Percentiles rank a stretch among this genome's conserved stretches.
Evolutionary conservation across 2,113 vertebrate species (phyloP).

Genomic region (Odobenus rosmarus): DNA sequence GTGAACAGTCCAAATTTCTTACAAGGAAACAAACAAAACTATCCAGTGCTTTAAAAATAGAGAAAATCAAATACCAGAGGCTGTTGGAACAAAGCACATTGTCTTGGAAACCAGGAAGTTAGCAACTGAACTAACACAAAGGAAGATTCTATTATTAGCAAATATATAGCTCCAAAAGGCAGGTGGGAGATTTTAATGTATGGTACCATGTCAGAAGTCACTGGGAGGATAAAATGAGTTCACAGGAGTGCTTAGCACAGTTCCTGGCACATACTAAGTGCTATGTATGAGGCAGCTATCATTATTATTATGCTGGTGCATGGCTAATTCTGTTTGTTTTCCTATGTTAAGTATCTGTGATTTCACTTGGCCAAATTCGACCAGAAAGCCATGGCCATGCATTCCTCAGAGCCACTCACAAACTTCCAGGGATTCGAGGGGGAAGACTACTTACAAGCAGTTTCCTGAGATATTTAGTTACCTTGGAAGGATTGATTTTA

Average conservation of each 20-base stretch:
- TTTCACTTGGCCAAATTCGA: constrained; percentile 34
- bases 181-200: constrained; percentile 58
- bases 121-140: constrained; percentile 70
- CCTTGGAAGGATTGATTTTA: constrained; percentile 38
- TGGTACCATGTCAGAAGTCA: not conserved
- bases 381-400: constrained; percentile 21
- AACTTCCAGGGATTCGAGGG: constrained; percentile 18
- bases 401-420: constrained; percentile 34
- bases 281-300: not conserved
- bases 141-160: constrained; percentile 70
- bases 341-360: constrained; percentile 33
- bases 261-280: not conserved
- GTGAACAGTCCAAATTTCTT: constrained; percentile 39
- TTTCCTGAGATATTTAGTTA: constrained; percentile 50
- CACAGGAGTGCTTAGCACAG: not conserved
- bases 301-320: not conserved
- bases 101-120: constrained; percentile 75
- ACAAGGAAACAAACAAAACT: constrained; percentile 60
- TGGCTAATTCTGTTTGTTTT: constrained; percentile 37
- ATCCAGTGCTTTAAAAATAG: constrained; percentile 71
- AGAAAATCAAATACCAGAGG: constrained; percentile 67
- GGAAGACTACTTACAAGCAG: not conserved
- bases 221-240: constrained; percentile 48
- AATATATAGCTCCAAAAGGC: constrained; percentile 63
- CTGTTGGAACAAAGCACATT: constrained; percentile 56